Evolutionary conservation across 2,797 vertebrate genomes (phyloP), one percentile per base, ranked within the genome.

Genomic region (Arrhamphus sclerolepis): DNA sequence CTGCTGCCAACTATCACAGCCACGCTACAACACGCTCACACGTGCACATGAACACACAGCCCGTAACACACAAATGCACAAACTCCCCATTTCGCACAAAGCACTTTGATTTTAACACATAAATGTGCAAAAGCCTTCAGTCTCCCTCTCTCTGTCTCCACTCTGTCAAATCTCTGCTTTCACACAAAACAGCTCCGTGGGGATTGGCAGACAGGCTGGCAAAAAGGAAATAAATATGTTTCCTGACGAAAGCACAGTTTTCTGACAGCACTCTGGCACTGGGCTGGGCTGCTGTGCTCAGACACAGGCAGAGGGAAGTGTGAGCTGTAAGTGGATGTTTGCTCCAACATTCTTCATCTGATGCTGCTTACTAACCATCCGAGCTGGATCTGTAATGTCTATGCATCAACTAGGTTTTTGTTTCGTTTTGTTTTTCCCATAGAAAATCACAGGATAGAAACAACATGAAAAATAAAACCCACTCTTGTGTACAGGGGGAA

Each of bases 201-300:
- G 86, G 88, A 89, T 77, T 79, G 85, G 75, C 77, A 87, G 76
- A 80, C 83, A 84, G 84, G 81, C 85, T 47, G 76, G 77, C 76
- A 84, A 80, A 84, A 77, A 85, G 80, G 84, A 91, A 91, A 92
- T 91, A 91, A 92, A 92, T 91, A 91, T 92, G 91, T 91, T 92
- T 87, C 79, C 84, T 87, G 82, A 91, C 75, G 84, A 90, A 81
- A 87, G 79, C 74, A 77, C 86, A 81, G 75, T 87, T 91, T 90
- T 85, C 80, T 85, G 86, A 91, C 88, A 91, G 85, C 74, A 83
- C 75, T 89, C 82, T 85, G 84, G 89, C 81, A 70, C 69, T 61
- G 78, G 69, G 78, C 67, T 77, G 76, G 76, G 86, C 70, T 70
- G 75, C 72, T 76, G 70, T 66, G 74, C 77, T 82, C 67, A 81